Conservation (phyloP, 2,797 vertebrate species). For the Lutjanus campechanus region DNA sequence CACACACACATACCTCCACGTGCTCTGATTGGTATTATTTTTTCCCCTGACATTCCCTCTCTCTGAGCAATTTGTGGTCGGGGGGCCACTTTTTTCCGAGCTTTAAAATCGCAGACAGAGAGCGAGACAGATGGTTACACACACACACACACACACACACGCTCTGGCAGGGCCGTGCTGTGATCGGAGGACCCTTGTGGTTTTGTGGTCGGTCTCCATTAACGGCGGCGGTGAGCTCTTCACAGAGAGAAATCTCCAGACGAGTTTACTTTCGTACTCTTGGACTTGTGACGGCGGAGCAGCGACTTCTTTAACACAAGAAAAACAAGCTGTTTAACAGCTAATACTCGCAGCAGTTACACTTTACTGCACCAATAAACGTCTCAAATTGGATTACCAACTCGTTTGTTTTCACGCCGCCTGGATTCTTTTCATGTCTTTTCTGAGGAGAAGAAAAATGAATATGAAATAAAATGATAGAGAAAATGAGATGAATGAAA, state of each 20-base stretch:
- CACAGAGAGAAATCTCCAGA: conserved; percentile 16
- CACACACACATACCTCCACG: conserved; percentile 1
- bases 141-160: background rate
- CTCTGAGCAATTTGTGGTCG: conserved; percentile 88
- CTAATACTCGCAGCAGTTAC: conserved; percentile 39
- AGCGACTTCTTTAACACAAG: background rate
- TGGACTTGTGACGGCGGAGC: conserved; percentile 1
- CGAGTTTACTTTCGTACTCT: background rate
- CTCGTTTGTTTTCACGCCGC: background rate
- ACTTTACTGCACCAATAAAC: conserved; percentile 74
- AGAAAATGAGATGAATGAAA: conserved; percentile 13
- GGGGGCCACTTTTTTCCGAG: conserved; percentile 83
- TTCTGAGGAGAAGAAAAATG: background rate
- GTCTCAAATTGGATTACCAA: background rate
- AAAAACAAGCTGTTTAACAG: conserved; percentile 59
- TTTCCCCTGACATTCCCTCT: conserved; percentile 49
- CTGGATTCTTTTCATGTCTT: background rate
- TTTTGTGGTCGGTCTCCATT: conserved; percentile 87
- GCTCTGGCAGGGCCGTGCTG: background rate
- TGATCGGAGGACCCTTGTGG: conserved; percentile 77
- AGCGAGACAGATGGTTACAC: conserved; percentile 31
- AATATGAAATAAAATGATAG: conserved; percentile 19
- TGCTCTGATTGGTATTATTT: conserved; percentile 55
- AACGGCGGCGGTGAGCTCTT: conserved; percentile 78
- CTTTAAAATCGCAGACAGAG: conserved; percentile 65